Evolutionary conservation across 1,140 invertebrate genomes (phyloP), one percentile per base, ranked within the genome.

Genomic region (Macrosteles quadrilineatus): DNA sequence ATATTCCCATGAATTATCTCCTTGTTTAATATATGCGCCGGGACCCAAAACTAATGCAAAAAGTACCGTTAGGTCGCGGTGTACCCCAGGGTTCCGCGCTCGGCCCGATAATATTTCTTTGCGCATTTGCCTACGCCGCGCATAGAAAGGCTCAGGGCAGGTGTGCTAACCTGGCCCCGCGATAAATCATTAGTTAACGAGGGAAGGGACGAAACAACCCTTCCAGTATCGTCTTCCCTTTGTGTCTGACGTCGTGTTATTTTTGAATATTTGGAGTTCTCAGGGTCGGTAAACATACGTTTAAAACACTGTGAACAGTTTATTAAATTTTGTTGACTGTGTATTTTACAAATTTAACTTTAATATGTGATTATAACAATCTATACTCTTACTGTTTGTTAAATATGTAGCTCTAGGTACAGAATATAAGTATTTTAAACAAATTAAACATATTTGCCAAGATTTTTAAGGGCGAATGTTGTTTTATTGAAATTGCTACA

Each of bases 181-280:
- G 47, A 50, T 50, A 50, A 50, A 50, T 50, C 47, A 50, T 50
- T 50, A 50, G 47, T 19, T 50, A 50, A 50, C 47, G 47, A 50
- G 47, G 21, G 14, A 50, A 50, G 47, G 47, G 47, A 50, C n/a
- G 47, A 19, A 19, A 17, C 21, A 50, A 21, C 47, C 47, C 47
- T 21, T 21, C 47, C 21, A 50, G 36, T 17, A 50, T 50, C 47
- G 47, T 17, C 21, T 50, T 50, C 21, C 47, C 47, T 50, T 50
- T 50, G 14, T 50, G 47, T 50, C 47, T 50, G 6, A 11, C 47
- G 47, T 19, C 47, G 21, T 11, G 47, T 6, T 50, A 50, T 50
- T 23, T 50, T 50, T 50, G 17, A 50, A 50, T 50, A 50, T 36
- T 36, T 36, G 32, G 32, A 36, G 32, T 36, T 36, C 32, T 36